Conservation (phyloP, 1,140 invertebrate genomes). For the Macrobrachium rosenbergii region DNA sequence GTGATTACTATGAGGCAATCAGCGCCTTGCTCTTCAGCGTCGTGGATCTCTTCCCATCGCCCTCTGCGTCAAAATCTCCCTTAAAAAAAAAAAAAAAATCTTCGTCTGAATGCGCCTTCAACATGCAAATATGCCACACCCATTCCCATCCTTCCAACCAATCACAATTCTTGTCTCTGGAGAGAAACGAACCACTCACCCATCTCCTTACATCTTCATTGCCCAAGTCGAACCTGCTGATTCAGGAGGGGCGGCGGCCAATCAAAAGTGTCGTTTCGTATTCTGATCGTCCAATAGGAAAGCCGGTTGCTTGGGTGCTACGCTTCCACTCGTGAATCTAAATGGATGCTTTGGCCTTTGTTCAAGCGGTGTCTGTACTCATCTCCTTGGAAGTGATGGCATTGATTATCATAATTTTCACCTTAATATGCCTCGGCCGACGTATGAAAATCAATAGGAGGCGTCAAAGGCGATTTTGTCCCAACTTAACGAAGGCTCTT, state of each 20-base stretch:
- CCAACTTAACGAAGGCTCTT: conserved; percentile 12
- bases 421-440: conserved; percentile 51
- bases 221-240: conserved; percentile 56
- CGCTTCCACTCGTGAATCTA: conserved; percentile 57
- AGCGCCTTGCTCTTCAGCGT: no score
- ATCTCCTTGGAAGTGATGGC: conserved; percentile 46
- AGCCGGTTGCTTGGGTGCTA: conserved; percentile 27
- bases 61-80: conserved; percentile 54
- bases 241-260: conserved; percentile 47
- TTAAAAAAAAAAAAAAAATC: conserved; percentile 22
- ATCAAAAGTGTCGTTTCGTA: conserved; percentile 57
- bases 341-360: conserved; percentile 56
- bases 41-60: neutral
- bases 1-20: no score
- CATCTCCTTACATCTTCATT: conserved; percentile 46
- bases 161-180: conserved; percentile 40
- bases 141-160: conserved; percentile 38
- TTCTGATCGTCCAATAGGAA: conserved; percentile 55
- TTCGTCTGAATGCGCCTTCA: conserved; percentile 50
- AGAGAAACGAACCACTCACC: conserved; percentile 31
- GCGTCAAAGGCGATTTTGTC: conserved; percentile 47
- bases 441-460: conserved; percentile 57
- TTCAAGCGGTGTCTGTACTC: conserved; percentile 57
- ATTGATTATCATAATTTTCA: conserved; percentile 49
- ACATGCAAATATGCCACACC: conserved; percentile 60